Conservation (phyloP, 2,797 vertebrate genomes). For the Sylvia borin region DNA sequence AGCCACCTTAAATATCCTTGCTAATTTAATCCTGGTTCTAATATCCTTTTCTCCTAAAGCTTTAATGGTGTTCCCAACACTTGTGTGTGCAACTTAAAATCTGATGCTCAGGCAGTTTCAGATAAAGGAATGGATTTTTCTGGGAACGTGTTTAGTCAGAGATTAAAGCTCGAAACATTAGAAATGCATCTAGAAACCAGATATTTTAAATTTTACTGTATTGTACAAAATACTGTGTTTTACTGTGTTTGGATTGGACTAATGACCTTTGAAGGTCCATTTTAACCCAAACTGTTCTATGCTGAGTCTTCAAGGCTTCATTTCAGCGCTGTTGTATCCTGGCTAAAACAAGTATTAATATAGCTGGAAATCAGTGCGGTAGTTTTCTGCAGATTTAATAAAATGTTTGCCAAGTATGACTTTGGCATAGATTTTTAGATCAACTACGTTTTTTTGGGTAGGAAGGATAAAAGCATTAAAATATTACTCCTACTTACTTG, state of each 20-base stretch:
- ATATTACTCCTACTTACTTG: background rate
- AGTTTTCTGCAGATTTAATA: background rate
- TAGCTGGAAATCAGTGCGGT: background rate
- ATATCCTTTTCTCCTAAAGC: background rate
- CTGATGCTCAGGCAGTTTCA: background rate
- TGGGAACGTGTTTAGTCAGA: background rate
- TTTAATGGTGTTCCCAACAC: accelerated
- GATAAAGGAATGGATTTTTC: background rate
- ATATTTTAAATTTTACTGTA: background rate
- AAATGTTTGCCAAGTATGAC: background rate
- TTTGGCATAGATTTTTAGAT: background rate
- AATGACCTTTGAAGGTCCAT: background rate
- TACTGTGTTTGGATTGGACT: background rate
- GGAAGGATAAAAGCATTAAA: background rate
- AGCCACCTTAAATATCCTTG: background rate
- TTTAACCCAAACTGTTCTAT: background rate
- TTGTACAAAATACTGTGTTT: too few relatives aligned
- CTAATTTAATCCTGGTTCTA: background rate
- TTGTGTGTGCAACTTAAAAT: accelerated
- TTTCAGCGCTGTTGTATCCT: background rate
- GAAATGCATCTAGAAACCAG: background rate
- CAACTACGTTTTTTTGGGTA: accelerated
- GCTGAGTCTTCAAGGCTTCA: background rate
- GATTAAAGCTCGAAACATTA: background rate
- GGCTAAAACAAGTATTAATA: background rate